Evolutionary conservation across 2,113 vertebrate genomes (phyloP).

Genomic region (Petaurus breviceps): DNA sequence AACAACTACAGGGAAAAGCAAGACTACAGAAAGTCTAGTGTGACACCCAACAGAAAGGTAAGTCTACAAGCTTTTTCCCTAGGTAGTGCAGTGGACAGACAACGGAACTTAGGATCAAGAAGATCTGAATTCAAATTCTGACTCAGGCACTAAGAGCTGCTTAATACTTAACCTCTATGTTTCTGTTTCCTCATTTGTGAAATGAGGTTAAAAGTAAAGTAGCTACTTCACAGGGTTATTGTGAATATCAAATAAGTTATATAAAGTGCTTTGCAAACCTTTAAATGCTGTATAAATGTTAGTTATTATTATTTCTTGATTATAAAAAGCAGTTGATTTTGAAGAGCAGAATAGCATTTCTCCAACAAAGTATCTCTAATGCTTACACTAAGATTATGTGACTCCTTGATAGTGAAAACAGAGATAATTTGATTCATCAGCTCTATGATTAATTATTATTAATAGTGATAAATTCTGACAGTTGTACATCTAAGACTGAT

Average conservation of each 20-base stretch:
- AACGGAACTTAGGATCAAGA: neutral
- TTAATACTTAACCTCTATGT: neutral
- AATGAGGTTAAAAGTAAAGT: no score
- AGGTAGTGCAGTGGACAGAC: neutral
- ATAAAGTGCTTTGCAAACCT: neutral
- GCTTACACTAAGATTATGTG: neutral
- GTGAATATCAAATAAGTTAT: neutral
- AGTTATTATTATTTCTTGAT: neutral
- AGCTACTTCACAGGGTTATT: neutral
- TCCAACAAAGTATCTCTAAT: neutral
- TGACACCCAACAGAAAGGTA: neutral
- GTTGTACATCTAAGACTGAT: neutral
- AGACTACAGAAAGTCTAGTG: neutral
- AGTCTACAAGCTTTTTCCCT: neutral
- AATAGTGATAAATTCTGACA: neutral
- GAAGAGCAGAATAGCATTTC: neutral
- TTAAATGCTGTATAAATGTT: neutral
- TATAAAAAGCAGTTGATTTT: neutral
- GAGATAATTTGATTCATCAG: neutral
- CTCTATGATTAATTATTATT: neutral
- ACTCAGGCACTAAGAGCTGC: neutral
- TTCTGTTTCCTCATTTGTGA: neutral
- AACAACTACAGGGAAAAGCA: neutral
- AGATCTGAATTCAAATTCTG: neutral
- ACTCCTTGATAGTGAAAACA: neutral